These are phyloP conservation scores for Diachasma alloeum DNA, from an alignment of 1,140 invertebrate genomes.

Conservation along the genomic window DNA sequence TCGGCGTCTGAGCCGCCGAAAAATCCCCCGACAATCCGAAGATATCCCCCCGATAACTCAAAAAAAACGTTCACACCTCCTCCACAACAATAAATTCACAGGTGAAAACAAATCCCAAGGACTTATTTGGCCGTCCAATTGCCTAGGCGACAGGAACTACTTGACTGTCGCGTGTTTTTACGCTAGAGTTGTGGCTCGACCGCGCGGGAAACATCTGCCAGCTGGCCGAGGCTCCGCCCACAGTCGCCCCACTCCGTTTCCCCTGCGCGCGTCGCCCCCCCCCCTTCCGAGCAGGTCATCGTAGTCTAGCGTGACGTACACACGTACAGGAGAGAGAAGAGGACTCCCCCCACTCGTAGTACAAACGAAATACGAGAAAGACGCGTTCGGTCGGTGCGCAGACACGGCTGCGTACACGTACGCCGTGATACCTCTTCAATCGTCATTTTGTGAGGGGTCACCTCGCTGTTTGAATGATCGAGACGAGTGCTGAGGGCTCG, in stretches of 20 bases:
- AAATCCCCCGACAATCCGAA: neutral
- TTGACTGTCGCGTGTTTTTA: conserved; percentile 62
- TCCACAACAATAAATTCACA: neutral
- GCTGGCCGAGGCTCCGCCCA: conserved; percentile 66
- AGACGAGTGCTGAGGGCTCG: no score
- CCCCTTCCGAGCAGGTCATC: neutral
- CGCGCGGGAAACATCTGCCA: conserved; percentile 68
- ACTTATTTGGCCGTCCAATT: conserved; percentile 10
- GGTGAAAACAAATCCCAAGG: neutral
- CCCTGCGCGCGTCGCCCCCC: neutral
- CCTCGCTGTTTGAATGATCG: no score
- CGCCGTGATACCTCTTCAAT: neutral
- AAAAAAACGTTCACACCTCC: neutral
- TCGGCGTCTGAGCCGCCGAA: neutral
- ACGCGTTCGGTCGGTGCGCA: neutral
- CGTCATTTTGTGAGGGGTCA: no score
- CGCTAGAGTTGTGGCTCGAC: conserved; percentile 50
- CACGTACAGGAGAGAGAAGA: no score
- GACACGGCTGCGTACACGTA: neutral
- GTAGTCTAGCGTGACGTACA: no score
- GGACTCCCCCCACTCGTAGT: neutral
- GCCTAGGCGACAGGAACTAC: conserved; percentile 46
- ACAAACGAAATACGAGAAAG: neutral
- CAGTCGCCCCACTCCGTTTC: neutral
- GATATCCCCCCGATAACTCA: neutral